phyloP scores from a whole-genome alignment of 2,113 vertebrate species.

The Cynoglossus semilaevis region DNA sequence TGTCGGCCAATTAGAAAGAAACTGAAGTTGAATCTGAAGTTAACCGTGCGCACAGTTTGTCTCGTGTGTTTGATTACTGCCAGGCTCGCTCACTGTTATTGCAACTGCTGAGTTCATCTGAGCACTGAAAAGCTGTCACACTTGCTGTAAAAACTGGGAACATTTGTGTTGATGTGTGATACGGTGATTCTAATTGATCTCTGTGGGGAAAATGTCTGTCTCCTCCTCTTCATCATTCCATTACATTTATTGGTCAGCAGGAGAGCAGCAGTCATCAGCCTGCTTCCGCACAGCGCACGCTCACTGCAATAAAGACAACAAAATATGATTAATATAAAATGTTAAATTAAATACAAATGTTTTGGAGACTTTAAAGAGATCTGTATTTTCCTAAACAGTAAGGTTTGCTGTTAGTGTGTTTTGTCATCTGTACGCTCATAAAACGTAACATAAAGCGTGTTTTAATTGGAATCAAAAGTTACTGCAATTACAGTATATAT shows the following conservation, averaged over 20 bases:
- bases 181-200: conserved; percentile 13
- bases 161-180: conserved; percentile 11
- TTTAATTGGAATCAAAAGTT: background rate
- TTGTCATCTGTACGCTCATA: background rate
- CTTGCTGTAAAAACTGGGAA: conserved; percentile 8
- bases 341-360: background rate
- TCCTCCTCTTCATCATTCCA: conserved; percentile 2
- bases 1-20: background rate
- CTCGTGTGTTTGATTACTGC: background rate
- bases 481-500: background rate
- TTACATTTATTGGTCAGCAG: conserved; percentile 27
- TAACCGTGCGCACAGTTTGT: background rate
- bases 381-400: too few species aligned
- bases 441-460: background rate
- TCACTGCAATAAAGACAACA: conserved; percentile 13
- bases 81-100: conserved; percentile 5
- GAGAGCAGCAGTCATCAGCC: conserved; percentile 6
- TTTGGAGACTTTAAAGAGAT: background rate
- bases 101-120: conserved; percentile 6
- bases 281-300: conserved; percentile 2
- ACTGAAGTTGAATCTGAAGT: conserved; percentile 2
- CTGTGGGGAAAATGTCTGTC: conserved; percentile 19
- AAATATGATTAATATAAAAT: background rate
- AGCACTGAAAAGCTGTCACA: background rate
- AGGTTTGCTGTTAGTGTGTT: background rate